Evolutionary conservation across 2,797 vertebrate genomes (phyloP).

Genomic region (Enteromius paludinosus): DNA sequence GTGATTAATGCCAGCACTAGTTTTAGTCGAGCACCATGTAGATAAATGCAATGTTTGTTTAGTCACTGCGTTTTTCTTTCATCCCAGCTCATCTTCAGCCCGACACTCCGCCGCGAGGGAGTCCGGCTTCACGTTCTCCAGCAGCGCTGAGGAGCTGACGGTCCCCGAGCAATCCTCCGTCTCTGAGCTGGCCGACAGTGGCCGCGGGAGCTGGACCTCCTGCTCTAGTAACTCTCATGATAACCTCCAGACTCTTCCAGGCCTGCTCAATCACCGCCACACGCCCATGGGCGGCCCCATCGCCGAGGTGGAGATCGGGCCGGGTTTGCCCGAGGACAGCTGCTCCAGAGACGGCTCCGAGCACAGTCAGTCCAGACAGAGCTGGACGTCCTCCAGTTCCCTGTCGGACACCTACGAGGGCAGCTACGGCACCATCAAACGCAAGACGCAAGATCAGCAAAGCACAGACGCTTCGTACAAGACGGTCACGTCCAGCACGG

Average conservation of each 20-base stretch:
- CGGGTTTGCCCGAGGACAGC: slow-evolving; percentile 68
- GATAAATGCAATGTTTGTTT: not conserved
- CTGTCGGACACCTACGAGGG: slow-evolving; percentile 88
- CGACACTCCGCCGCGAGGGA: slow-evolving; percentile 76
- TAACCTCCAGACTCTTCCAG: slow-evolving; percentile 89
- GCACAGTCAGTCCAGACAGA: slow-evolving; percentile 81
- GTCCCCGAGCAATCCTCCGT: slow-evolving; percentile 80
- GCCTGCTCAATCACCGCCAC: slow-evolving; percentile 82
- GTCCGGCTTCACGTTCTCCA: slow-evolving; percentile 81
- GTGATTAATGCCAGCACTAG: too few species aligned
- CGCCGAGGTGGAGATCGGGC: slow-evolving; percentile 81
- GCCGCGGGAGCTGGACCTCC: slow-evolving; percentile 96
- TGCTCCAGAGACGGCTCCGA: slow-evolving; percentile 74
- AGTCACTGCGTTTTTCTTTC: not conserved
- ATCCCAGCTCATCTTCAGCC: slow-evolving; percentile 61
- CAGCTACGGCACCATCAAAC: slow-evolving; percentile 89
- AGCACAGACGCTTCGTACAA: slow-evolving; percentile 86
- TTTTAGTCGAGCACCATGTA: not conserved
- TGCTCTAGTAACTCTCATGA: slow-evolving; percentile 96
- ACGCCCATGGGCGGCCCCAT: slow-evolving; percentile 82
- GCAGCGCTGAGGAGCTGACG: slow-evolving; percentile 88
- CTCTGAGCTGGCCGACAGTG: slow-evolving; percentile 89
- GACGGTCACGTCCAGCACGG: slow-evolving; percentile 95
- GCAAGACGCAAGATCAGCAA: slow-evolving; percentile 80
- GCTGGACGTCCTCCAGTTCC: slow-evolving; percentile 90